These are phyloP conservation scores for Orientallactaga bullata DNA, from an alignment of 2,113 vertebrate species.

Conservation along the genomic window DNA sequence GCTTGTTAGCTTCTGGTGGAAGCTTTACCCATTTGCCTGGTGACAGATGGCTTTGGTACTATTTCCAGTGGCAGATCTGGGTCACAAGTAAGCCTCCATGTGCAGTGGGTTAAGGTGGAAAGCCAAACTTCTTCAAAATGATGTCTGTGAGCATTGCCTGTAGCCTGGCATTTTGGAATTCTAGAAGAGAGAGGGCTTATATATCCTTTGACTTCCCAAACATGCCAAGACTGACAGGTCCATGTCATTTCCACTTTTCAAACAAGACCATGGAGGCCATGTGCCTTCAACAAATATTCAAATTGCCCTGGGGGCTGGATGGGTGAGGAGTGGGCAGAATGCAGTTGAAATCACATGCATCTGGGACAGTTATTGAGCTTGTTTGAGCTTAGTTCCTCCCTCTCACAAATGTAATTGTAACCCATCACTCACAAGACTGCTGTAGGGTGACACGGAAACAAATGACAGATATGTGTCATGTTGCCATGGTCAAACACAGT, in stretches of 20 bases:
- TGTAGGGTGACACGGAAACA: neutral
- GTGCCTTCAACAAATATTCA: neutral
- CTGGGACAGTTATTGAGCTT: neutral
- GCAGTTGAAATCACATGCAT: no score
- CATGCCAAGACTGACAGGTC: neutral
- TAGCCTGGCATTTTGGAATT: neutral
- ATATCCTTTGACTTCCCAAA: neutral
- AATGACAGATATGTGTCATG: neutral
- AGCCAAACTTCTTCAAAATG: neutral
- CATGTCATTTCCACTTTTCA: neutral
- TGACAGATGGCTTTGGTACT: neutral
- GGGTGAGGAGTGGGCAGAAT: neutral
- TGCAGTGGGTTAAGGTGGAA: neutral
- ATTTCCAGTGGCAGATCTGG: conserved; percentile 13
- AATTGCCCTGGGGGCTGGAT: neutral
- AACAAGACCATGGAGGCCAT: neutral
- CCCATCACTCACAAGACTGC: neutral
- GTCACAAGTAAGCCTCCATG: neutral
- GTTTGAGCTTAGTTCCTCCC: neutral
- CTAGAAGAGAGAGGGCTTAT: neutral
- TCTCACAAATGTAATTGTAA: neutral
- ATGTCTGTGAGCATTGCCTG: neutral
- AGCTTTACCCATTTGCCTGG: neutral
- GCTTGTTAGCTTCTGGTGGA: neutral
- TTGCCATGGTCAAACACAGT: neutral